A percentile compares a stretch with the other conserved stretches of the same genome.
These are phyloP conservation scores for Rhinichthys klamathensis DNA, from an alignment of 2,113 vertebrate species.

Conservation along the genomic window DNA sequence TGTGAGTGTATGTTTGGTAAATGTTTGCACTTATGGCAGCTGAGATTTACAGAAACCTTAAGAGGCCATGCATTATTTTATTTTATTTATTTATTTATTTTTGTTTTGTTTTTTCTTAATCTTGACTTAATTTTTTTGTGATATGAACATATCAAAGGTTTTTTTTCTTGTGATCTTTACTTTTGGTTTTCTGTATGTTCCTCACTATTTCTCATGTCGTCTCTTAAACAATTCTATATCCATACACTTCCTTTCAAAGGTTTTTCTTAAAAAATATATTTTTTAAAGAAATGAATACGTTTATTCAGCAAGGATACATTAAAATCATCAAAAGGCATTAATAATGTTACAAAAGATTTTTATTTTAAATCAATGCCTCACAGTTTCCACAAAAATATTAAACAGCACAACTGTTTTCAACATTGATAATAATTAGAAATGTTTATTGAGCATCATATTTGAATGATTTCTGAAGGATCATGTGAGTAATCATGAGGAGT, in stretches of 20 bases:
- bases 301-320: neutral
- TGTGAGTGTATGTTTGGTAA: neutral
- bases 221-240: neutral
- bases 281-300: neutral
- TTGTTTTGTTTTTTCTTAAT: neutral
- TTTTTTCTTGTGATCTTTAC: neutral
- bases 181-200: neutral
- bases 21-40: constrained; percentile 23
- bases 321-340: neutral
- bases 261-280: neutral
- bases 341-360: neutral
- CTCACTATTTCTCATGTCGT: neutral
- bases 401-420: neutral
- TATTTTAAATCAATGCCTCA: neutral
- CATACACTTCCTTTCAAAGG: neutral
- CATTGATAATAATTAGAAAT: too few relatives aligned
- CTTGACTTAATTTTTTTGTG: neutral
- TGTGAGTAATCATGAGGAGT: too few relatives aligned
- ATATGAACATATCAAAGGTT: neutral
- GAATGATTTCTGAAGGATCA: too few relatives aligned
- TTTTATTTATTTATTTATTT: neutral
- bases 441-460: too few relatives aligned
- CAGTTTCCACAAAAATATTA: neutral
- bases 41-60: neutral
- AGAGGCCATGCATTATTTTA: neutral